Evolutionary conservation across 2,888 invertebrate genomes (phyloP).

Genomic region (Listrodromus nycthemerus): DNA sequence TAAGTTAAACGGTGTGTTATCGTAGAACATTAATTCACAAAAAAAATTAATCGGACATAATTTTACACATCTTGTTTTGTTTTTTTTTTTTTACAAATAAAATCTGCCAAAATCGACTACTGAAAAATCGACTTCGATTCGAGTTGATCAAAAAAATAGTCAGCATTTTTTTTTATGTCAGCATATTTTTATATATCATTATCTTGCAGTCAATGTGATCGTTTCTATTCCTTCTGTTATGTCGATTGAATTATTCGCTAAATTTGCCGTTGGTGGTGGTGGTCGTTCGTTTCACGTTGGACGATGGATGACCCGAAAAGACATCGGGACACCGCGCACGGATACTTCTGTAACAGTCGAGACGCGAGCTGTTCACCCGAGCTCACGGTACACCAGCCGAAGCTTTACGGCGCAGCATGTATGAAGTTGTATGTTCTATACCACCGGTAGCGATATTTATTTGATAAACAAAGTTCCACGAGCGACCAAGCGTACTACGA

Average conservation of each 20-base stretch:
- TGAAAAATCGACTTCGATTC: not conserved
- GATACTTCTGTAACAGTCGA: conserved; percentile 60
- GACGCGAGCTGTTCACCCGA: conserved; percentile 26
- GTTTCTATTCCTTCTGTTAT: conserved; percentile 14
- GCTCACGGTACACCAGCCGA: conserved; percentile 29
- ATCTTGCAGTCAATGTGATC: not conserved
- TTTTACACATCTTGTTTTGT: not conserved
- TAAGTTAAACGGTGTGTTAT: not conserved
- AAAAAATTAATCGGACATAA: not conserved
- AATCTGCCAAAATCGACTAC: no score
- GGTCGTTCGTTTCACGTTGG: conserved; percentile 32
- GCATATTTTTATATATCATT: not conserved
- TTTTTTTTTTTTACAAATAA: not conserved
- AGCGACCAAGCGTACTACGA: conserved; percentile 55
- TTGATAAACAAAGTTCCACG: conserved; percentile 79
- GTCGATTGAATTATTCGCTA: conserved; percentile 13
- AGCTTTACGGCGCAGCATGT: conserved; percentile 57
- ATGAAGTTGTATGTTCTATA: conserved; percentile 34
- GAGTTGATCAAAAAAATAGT: not conserved
- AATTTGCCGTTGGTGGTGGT: not conserved
- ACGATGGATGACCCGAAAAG: conserved; percentile 38
- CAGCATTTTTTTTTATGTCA: not conserved
- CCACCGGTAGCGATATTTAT: conserved; percentile 75
- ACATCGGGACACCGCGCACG: conserved; percentile 60
- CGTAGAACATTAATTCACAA: not conserved